These are phyloP conservation scores for Tinea trinotella DNA, from an alignment of 2,888 invertebrate species.

Conservation along the genomic window DNA sequence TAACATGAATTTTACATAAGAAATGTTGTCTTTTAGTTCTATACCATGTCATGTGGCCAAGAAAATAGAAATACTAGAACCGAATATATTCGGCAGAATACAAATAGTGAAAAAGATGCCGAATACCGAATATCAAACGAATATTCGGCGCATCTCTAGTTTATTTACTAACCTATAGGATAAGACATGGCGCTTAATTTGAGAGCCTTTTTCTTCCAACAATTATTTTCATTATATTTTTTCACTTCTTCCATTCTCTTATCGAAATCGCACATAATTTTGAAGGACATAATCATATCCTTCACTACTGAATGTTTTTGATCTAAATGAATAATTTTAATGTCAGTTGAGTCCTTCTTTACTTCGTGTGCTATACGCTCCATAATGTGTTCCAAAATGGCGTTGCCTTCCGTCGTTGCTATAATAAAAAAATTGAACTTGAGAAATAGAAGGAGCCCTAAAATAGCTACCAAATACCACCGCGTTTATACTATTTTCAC, in stretches of 20 bases:
- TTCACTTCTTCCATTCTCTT: constrained; percentile 60
- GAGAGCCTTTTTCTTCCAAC: constrained; percentile 82
- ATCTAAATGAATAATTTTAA: constrained; percentile 68
- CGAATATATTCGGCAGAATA: too few relatives aligned
- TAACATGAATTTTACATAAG: too few relatives aligned
- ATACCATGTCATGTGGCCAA: too few relatives aligned
- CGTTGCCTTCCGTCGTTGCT: constrained; percentile 72
- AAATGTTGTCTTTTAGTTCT: too few relatives aligned
- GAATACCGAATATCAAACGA: too few relatives aligned
- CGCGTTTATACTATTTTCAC: too few relatives aligned
- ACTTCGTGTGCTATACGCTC: constrained; percentile 73
- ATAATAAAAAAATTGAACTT: too few relatives aligned
- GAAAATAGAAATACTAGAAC: too few relatives aligned
- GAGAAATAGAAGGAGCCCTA: too few relatives aligned
- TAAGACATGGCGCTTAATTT: constrained; percentile 77
- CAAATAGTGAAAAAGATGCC: too few relatives aligned
- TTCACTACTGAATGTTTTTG: constrained; percentile 37
- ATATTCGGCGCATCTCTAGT: too few relatives aligned
- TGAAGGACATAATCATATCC: constrained; percentile 71
- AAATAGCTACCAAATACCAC: too few relatives aligned
- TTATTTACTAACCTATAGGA: constrained; percentile 42
- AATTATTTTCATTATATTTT: constrained; percentile 75
- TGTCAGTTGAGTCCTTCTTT: constrained; percentile 72
- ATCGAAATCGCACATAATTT: constrained; percentile 69
- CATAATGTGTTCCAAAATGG: constrained; percentile 76